Percentiles rank a stretch among this genome's conserved stretches.
These are phyloP conservation scores for Epizoanthus illoricatus DNA, from an alignment of 92 coral and sea anemone genomes.

Conservation along the genomic window DNA sequence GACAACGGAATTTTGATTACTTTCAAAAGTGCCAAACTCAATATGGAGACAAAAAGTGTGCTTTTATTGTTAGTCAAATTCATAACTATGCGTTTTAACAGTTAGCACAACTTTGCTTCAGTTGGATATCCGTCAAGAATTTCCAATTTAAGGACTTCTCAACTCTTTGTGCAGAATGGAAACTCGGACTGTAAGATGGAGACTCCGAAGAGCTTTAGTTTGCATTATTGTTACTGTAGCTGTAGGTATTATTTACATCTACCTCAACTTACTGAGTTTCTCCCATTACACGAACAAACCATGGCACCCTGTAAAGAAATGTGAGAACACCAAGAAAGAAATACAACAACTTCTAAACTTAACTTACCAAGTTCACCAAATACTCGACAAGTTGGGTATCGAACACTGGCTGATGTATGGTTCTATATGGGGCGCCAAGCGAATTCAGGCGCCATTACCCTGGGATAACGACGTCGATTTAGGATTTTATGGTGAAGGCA, in stretches of 20 bases:
- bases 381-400: slow-evolving; percentile 46
- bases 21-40: no score
- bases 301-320: slow-evolving; percentile 42
- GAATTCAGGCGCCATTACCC: slow-evolving; percentile 65
- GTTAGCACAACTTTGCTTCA: no score
- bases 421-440: slow-evolving; percentile 74
- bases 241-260: neutral
- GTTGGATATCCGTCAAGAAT: no score
- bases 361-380: slow-evolving; percentile 55
- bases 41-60: no score
- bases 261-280: neutral
- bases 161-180: no score
- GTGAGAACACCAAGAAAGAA: slow-evolving; percentile 48
- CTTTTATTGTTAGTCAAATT: no score
- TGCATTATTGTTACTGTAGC: neutral
- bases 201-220: neutral
- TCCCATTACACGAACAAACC: slow-evolving; percentile 10
- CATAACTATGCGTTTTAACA: no score
- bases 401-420: slow-evolving; percentile 82
- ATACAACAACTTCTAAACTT: slow-evolving; percentile 50
- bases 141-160: no score
- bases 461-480: slow-evolving; percentile 84
- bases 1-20: no score
- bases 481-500: slow-evolving; percentile 60
- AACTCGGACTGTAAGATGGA: no score